These are phyloP conservation scores for Drosophila pseudotakahashii DNA, from an alignment of 2,888 invertebrate species.

Conservation along the genomic window DNA sequence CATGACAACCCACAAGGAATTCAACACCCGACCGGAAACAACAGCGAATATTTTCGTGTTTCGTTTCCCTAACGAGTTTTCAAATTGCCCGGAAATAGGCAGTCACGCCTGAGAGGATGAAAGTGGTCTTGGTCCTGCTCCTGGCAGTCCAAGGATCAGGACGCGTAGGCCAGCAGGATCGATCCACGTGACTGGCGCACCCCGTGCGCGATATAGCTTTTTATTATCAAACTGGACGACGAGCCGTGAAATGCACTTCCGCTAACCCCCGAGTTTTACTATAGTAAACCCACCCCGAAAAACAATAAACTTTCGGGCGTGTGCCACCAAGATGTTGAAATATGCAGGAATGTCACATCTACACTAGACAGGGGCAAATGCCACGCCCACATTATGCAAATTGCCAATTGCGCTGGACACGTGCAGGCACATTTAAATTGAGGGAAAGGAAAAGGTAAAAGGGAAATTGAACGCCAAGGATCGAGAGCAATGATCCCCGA, in stretches of 20 bases:
- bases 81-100: constrained; percentile 70
- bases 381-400: constrained; percentile 68
- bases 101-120: constrained; percentile 77
- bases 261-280: constrained; percentile 42
- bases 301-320: constrained; percentile 61
- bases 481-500: constrained; percentile 31
- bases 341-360: constrained; percentile 54
- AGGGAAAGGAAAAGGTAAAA: not conserved
- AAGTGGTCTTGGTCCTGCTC: constrained; percentile 35
- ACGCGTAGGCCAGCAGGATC: constrained; percentile 7
- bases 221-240: constrained; percentile 50
- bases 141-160: constrained; percentile 35
- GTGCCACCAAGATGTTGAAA: constrained; percentile 54
- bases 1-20: constrained; percentile 50
- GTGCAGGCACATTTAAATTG: constrained; percentile 44
- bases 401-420: constrained; percentile 57
- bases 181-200: constrained; percentile 71
- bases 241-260: constrained; percentile 78
- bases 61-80: constrained; percentile 54
- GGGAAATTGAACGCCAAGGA: constrained; percentile 13
- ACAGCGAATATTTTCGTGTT: constrained; percentile 48
- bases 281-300: constrained; percentile 6
- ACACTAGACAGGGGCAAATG: constrained; percentile 1
- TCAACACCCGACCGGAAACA: constrained; percentile 59
- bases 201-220: constrained; percentile 29